Base-by-base conservation (phyloP, 2,888 invertebrate genomes). In the Tyria jacobaeae region DNA sequence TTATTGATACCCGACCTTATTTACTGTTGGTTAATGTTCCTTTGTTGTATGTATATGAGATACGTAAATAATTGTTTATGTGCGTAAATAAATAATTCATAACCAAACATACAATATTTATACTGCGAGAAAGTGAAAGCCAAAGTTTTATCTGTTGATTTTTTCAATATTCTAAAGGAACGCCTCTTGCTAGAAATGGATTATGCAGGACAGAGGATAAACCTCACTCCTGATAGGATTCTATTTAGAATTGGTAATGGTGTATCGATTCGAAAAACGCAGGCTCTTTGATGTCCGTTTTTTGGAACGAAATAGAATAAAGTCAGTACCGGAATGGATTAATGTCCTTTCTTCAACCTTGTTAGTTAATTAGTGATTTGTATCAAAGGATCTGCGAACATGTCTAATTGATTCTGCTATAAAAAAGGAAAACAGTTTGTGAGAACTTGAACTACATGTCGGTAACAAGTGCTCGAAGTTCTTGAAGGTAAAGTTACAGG, bases 321-420 rank as follows among this genome's bases (percentile, higher is more conserved):
- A 17, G 41, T 41, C 17, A 17, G 17, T 53, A 37, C n/a, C 24
- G 25, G n/a, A 39, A 39, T 25, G 53, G 39, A 53, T 39, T 39
- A 53, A n/a, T 41, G 41, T 41, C n/a, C 17, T 41, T 44, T 21
- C 3, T 12, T 10, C 17, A n/a, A 10, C 4, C 17, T 44, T 10
- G 3, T 10, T 17, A 2, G 3, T 17, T 15, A 44, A 44, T 44
- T 21, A 44, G 27, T 4, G 41, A 44, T 4, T 10, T 44, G 17
- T 44, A 3, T 2, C 7, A 3, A 41, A 10, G 17, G 0, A 41
- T 41, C 17, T 17, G 9, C 15, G 6, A 41, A 41, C 17, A 41
- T 17, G n/a, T n/a, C n/a, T n/a, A n/a, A n/a, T n/a, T n/a, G n/a
- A n/a, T n/a, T n/a, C n/a, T n/a, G n/a, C n/a, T n/a, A n/a, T n/a